These are phyloP conservation scores for Ascaphus truei DNA, from an alignment of 2,113 vertebrate species.

Conservation along the genomic window DNA sequence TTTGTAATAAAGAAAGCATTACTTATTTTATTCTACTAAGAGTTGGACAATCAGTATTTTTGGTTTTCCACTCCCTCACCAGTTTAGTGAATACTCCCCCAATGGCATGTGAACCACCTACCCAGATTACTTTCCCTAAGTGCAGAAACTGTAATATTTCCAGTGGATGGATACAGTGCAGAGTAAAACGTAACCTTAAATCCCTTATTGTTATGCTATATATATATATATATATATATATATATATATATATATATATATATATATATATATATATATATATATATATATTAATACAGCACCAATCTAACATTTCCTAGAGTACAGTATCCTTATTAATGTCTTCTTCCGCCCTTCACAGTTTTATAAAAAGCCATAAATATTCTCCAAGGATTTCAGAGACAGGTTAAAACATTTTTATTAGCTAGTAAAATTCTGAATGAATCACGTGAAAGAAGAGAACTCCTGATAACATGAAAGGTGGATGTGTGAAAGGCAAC, in stretches of 20 bases:
- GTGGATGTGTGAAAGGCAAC: constrained; percentile 10
- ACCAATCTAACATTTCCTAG: constrained; percentile 35
- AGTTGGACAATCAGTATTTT: no score
- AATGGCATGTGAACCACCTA: no score
- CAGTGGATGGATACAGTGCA: constrained; percentile 11
- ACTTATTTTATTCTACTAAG: no score
- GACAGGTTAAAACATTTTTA: constrained; percentile 48
- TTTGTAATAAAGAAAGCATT: no score
- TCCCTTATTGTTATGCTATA: constrained; percentile 7
- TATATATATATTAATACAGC: constrained; percentile 31
- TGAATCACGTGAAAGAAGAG: constrained; percentile 50
- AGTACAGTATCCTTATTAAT: constrained; percentile 35
- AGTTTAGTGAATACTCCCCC: no score
- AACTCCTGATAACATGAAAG: constrained; percentile 41
- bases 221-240: no score
- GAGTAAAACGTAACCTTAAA: background rate
- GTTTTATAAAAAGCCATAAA: constrained; percentile 50
- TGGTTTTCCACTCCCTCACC: no score
- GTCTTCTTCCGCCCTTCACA: constrained; percentile 35
- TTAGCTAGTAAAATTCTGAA: constrained; percentile 44
- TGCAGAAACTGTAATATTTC: constrained; percentile 20
- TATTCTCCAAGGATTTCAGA: constrained; percentile 43
- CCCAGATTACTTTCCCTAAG: background rate
- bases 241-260: no score
- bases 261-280: no score